Conservation (phyloP, 2,888 invertebrate genomes). For the Parnassius glacialis region DNA sequence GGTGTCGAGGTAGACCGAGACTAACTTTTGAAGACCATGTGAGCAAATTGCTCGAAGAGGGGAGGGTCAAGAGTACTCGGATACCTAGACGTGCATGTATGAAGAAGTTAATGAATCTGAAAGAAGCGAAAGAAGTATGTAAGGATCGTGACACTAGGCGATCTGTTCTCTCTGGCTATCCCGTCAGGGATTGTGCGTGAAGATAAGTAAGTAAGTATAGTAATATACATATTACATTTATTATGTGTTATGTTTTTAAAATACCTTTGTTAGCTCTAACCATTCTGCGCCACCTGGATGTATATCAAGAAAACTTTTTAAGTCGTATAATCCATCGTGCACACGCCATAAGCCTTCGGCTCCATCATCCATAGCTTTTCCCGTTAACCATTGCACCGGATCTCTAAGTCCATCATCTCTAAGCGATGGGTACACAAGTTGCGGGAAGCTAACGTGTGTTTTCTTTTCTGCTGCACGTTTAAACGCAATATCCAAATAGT, state of each 20-base stretch:
- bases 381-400: conserved; percentile 81
- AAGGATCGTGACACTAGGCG: too few species aligned
- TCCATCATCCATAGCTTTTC: conserved; percentile 84
- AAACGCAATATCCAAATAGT: conserved; percentile 53
- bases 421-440: conserved; percentile 74
- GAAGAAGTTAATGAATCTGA: too few species aligned
- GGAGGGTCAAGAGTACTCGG: too few species aligned
- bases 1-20: too few species aligned
- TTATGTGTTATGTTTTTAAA: neutral
- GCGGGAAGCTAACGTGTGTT: conserved; percentile 75
- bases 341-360: conserved; percentile 91
- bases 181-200: too few species aligned
- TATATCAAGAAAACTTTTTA: conserved; percentile 86
- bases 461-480: conserved; percentile 56
- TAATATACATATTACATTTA: too few species aligned
- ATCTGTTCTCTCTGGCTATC: too few species aligned
- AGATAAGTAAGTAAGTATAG: too few species aligned
- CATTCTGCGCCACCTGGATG: conserved; percentile 94
- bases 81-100: too few species aligned
- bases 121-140: too few species aligned
- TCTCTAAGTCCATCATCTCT: conserved; percentile 70
- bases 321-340: conserved; percentile 89
- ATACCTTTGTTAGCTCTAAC: conserved; percentile 85
- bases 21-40: too few species aligned
- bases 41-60: too few species aligned